Evolutionary conservation across 2,888 invertebrate species (phyloP), one percentile per base, ranked within the genome.

Genomic region (Drosophila falleni): DNA sequence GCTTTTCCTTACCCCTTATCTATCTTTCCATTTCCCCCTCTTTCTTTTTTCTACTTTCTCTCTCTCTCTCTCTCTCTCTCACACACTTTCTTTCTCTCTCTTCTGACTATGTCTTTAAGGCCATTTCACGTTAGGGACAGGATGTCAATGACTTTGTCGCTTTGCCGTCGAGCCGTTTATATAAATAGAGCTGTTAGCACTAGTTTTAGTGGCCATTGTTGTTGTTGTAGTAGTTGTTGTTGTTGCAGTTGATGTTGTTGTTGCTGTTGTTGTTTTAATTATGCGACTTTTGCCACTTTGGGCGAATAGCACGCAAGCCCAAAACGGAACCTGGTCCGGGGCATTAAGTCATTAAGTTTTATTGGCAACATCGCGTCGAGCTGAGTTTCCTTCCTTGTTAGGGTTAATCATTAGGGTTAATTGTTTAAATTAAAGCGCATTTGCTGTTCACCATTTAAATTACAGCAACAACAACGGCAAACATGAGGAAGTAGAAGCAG

Each of bases 261-360:
- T 53, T 53, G 50, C 65, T 68, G 74, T 62, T 59, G 64, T 56
- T 70, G 67, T 49, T 72, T 78, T 83, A 88, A 87, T 86, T 89
- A 89, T 88, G 78, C 71, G 78, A 82, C 83, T 86, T 87, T 86
- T 76, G 88, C 55, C 89, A 85, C 82, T 87, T 44, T 77, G 65
- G 63, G 60, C 58, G 69, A 51, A 29, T 37, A 68, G 73, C 87
- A 73, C 71, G 75, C 79, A 78, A 79, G 69, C 68, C 31, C 35
- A 35, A 65, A 69, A 49, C 61, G 60, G 69, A 79, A 58, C 65
- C 71, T 69, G 55, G 59, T 41, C 50, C 73, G 75, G 80, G 56
- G 66, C 73, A 89, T 89, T 89, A 89, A 86, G 86, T 88, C 87
- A 88, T 86, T 89, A 78, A 86, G 76, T 89, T 86, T 86, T 86